phyloP scores from a whole-genome alignment of 2,113 vertebrate species.

The Bettongia penicillata region DNA sequence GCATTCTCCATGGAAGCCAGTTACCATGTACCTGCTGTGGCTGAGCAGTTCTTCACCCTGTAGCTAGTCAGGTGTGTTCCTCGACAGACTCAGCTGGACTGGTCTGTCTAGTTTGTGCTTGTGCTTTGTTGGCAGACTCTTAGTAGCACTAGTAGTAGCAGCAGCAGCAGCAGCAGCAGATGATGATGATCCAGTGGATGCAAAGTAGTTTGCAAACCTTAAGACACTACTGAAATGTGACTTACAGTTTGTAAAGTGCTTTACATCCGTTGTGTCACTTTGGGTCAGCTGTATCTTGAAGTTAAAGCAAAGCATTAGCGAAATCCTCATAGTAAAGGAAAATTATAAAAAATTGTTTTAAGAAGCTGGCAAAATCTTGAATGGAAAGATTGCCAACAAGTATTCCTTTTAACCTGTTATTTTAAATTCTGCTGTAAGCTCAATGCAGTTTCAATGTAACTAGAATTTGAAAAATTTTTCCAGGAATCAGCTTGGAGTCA shows the following conservation, averaged over 20 bases:
- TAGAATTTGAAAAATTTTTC: slow-evolving; percentile 75
- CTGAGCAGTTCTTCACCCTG: not conserved
- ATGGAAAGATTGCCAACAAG: slow-evolving; percentile 13
- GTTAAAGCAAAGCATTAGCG: not conserved
- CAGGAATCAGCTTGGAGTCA: slow-evolving; percentile 40
- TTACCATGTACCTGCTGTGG: not conserved
- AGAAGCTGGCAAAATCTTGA: slow-evolving; percentile 22
- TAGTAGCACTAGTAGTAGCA: not conserved
- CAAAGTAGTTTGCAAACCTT: not conserved
- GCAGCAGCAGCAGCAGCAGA: not conserved
- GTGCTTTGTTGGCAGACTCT: not conserved
- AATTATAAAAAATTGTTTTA: not conserved
- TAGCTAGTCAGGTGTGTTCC: not conserved
- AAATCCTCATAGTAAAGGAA: not conserved
- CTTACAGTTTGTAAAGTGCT: not conserved
- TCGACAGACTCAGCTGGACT: not conserved
- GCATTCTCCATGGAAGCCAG: not conserved
- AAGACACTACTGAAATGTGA: not conserved
- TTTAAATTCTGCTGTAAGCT: slow-evolving; percentile 37
- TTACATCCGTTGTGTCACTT: not conserved
- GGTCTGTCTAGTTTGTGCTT: not conserved
- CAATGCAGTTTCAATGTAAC: slow-evolving; percentile 77
- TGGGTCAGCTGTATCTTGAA: not conserved
- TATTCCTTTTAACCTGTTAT: slow-evolving; percentile 46
- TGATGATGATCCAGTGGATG: not conserved